Evolutionary conservation across 2,888 invertebrate species (phyloP).

Genomic region (Herminia tarsipennalis): DNA sequence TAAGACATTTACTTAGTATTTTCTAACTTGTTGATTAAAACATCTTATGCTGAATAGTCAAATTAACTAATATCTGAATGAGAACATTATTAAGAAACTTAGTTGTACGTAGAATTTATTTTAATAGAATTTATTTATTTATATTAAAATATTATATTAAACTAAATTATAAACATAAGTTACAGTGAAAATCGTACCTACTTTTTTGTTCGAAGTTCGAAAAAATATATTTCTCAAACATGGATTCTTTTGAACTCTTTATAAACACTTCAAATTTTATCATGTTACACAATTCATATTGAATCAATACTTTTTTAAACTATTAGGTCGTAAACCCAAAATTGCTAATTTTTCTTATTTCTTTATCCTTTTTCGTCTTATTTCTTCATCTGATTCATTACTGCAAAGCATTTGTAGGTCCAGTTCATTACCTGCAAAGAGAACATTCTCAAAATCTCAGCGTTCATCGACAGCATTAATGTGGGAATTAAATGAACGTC

Average conservation of each 20-base stretch:
- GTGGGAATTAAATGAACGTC: constrained; percentile 5
- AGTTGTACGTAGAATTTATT: no score
- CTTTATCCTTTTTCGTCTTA: constrained; percentile 11
- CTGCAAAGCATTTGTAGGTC: constrained; percentile 69
- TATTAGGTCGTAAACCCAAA: neutral
- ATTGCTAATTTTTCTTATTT: neutral
- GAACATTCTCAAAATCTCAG: constrained; percentile 20
- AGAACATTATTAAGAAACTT: no score
- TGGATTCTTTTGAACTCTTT: no score
- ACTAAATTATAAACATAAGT: no score
- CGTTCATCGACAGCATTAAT: constrained; percentile 11
- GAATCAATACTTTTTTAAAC: neutral
- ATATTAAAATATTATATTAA: no score
- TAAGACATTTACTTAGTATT: neutral
- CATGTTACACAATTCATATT: neutral
- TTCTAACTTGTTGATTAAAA: neutral
- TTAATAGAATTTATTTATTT: no score
- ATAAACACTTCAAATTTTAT: neutral
- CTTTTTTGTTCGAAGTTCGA: no score
- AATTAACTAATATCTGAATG: no score
- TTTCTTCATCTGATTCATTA: constrained; percentile 68
- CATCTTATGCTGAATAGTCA: neutral
- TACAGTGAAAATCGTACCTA: no score
- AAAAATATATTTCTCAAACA: no score
- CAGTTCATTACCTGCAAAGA: constrained; percentile 67